Evolutionary conservation across 2,113 vertebrate species (phyloP), one percentile per base, ranked within the genome.

Genomic region (Bagarius yarrelli): DNA sequence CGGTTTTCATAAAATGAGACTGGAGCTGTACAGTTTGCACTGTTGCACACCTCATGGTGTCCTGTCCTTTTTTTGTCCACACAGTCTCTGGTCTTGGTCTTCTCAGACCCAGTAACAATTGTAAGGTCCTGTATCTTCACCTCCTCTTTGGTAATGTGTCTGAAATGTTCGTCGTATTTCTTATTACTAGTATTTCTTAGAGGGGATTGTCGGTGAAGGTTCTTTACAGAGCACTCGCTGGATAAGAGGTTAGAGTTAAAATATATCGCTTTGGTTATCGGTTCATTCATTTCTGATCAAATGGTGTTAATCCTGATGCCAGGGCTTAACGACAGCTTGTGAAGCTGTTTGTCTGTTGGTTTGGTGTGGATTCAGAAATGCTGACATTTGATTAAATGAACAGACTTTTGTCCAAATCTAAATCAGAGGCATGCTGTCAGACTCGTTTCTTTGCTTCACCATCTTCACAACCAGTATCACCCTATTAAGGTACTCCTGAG

Each of bases 221-320:
- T 56, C 47, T 70, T 81, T n/a, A 53, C 84, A 74, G 71, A 57
- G 25, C 78, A 77, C 67, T 81, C 70, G 61, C 64, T 78, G 40
- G 84, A 59, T 81, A 66, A 75, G 75, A 81, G 57, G 69, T 80
- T 78, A n/a, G 52, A n/a, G 47, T 74, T 81, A 14, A 76, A 59
- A 82, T 81, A 53, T 78, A 77, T 78, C 67, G 36, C 87, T 86
- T 86, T 85, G 81, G 73, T 80, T 72, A 56, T 63, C 36, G 83
- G 30, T 55, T 79, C 67, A 70, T 78, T 79, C 30, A 67, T 44
- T 18, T 83, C 61, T 21, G 60, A 27, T 32, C 19, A 55, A 78
- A 76, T 53, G 47, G 59, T 32, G 32, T 74, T 50, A 61, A 47
- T 57, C 71, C 80, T 79, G n/a, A 36, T 40, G 53, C 79, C 80